phyloP scores from a whole-genome alignment of 2,113 vertebrate species.

The Talpa occidentalis region DNA sequence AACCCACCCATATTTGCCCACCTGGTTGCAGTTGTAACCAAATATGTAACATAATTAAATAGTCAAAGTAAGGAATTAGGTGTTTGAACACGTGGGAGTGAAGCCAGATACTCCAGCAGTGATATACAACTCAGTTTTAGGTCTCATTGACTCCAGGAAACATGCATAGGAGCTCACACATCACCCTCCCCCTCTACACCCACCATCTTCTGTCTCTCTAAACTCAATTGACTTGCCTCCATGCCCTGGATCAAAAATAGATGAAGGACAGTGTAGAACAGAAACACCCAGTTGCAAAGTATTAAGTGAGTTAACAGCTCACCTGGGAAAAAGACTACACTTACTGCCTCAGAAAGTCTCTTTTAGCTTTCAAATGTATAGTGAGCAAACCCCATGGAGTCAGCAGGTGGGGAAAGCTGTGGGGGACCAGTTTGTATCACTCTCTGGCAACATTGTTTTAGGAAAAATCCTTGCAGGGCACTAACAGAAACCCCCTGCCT shows the following conservation, averaged over 20 bases:
- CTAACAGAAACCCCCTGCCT: background rate
- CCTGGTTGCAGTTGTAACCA: background rate
- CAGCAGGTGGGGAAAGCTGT: background rate
- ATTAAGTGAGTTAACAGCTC: background rate
- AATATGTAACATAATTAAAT: background rate
- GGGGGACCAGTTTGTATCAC: background rate
- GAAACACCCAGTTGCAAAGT: background rate
- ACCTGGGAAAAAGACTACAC: background rate
- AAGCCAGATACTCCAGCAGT: background rate
- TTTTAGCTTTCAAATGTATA: background rate
- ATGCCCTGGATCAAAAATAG: background rate
- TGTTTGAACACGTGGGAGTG: background rate
- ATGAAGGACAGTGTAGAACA: background rate
- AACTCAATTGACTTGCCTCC: background rate
- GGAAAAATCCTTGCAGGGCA: background rate
- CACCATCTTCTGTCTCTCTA: background rate
- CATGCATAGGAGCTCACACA: background rate
- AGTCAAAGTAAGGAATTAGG: background rate
- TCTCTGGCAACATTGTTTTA: background rate
- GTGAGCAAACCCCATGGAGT: background rate
- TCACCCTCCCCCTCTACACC: too few relatives aligned
- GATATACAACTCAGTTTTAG: background rate
- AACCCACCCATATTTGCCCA: background rate
- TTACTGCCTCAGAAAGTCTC: background rate
- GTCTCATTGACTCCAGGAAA: background rate